Conservation (phyloP, 2,888 invertebrate genomes). For the Diloba caeruleocephala region DNA sequence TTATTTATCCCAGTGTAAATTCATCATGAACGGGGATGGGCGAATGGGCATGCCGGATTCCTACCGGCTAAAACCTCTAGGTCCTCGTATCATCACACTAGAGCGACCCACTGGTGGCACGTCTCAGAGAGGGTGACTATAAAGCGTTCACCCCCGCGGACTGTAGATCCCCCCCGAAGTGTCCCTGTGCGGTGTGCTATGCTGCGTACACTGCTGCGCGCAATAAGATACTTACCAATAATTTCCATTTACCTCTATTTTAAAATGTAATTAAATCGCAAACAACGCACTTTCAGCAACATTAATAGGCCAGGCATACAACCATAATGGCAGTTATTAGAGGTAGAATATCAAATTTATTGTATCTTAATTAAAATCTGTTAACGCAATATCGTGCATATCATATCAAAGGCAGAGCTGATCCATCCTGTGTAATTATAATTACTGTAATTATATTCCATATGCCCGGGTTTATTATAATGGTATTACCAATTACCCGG, state of each 20-base stretch:
- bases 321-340: neutral
- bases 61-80: too few relatives aligned
- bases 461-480: constrained; percentile 25
- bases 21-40: too few relatives aligned
- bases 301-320: neutral
- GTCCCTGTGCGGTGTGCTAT: too few relatives aligned
- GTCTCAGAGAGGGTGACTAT: too few relatives aligned
- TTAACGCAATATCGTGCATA: constrained; percentile 10
- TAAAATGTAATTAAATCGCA: neutral
- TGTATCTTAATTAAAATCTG: constrained; percentile 45
- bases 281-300: neutral
- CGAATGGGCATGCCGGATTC: too few relatives aligned
- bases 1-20: too few relatives aligned
- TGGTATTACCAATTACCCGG: constrained; percentile 13
- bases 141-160: too few relatives aligned
- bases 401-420: constrained; percentile 27
- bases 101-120: too few relatives aligned
- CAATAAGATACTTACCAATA: too few relatives aligned
- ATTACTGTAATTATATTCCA: constrained; percentile 38
- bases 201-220: too few relatives aligned
- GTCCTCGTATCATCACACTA: too few relatives aligned
- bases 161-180: too few relatives aligned
- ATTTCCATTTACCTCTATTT: neutral
- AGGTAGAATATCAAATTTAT: constrained; percentile 16
- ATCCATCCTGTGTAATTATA: constrained; percentile 26